A percentile compares a stretch with the other conserved stretches of the same genome.
Evolutionary conservation across 2,113 vertebrate species (phyloP).

Genomic region (Albula goreensis): DNA sequence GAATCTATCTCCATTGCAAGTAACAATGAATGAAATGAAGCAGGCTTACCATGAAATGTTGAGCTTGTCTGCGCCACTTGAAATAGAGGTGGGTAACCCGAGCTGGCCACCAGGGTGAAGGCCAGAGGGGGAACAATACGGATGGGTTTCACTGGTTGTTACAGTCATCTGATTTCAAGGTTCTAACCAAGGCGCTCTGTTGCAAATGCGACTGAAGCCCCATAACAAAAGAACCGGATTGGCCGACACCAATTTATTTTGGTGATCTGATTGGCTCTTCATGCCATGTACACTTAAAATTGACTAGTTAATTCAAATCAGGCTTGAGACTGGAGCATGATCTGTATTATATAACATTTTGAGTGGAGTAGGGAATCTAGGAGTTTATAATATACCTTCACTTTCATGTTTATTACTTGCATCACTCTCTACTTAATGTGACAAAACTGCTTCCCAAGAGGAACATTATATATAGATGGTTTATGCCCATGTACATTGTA

Average conservation of each 20-base stretch:
- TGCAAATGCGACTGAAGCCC: not conserved
- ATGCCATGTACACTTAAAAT: not conserved
- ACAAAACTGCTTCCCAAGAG: not conserved
- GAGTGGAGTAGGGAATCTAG: not conserved
- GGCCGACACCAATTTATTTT: not conserved
- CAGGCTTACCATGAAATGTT: not conserved
- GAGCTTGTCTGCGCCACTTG: not conserved
- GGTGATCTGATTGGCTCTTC: not conserved
- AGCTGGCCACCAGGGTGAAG: not conserved
- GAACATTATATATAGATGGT: not conserved
- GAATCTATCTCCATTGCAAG: not conserved
- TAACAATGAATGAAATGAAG: not conserved
- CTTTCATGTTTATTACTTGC: not conserved
- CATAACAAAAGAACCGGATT: not conserved
- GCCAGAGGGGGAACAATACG: not conserved
- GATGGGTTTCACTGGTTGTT: slow-evolving; percentile 7
- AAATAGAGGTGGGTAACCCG: slow-evolving; percentile 18
- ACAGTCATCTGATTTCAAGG: slow-evolving; percentile 18
- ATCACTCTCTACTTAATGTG: not conserved
- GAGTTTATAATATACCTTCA: not conserved
- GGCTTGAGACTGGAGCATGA: not conserved
- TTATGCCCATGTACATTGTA: no score
- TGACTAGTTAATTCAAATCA: not conserved
- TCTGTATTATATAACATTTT: not conserved
- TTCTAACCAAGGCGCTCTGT: slow-evolving; percentile 19